Evolutionary conservation across 2,797 vertebrate species (phyloP).

Genomic region (Amblyraja radiata): DNA sequence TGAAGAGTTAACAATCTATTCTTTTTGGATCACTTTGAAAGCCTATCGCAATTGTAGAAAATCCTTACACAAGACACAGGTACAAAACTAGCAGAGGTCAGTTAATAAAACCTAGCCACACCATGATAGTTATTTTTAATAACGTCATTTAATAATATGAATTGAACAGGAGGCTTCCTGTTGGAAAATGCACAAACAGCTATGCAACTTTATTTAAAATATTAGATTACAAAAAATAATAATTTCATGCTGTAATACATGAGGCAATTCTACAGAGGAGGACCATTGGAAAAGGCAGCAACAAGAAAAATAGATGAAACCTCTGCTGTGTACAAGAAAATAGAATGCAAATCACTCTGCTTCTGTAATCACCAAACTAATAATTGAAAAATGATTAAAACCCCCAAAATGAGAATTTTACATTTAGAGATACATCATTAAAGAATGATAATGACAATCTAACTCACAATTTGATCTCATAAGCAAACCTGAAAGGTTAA

Average conservation of each 20-base stretch:
- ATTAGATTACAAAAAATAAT: neutral
- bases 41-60: neutral
- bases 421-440: neutral
- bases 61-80: neutral
- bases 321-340: neutral
- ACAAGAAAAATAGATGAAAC: neutral
- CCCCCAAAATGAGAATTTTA: neutral
- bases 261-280: neutral
- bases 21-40: neutral
- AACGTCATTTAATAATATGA: neutral
- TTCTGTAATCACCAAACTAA: too few relatives aligned
- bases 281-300: neutral
- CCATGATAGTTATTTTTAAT: neutral
- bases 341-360: too few relatives aligned
- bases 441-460: neutral
- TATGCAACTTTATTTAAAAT: neutral
- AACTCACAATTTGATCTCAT: neutral
- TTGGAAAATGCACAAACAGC: neutral
- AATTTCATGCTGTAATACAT: neutral
- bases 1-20: neutral
- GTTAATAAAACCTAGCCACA: neutral
- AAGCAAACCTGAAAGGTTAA: neutral
- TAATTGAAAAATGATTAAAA: neutral
- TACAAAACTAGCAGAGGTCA: neutral
- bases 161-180: neutral